phyloP scores from a whole-genome alignment of 1,140 invertebrate genomes.

The Andrena cerasifolii region DNA sequence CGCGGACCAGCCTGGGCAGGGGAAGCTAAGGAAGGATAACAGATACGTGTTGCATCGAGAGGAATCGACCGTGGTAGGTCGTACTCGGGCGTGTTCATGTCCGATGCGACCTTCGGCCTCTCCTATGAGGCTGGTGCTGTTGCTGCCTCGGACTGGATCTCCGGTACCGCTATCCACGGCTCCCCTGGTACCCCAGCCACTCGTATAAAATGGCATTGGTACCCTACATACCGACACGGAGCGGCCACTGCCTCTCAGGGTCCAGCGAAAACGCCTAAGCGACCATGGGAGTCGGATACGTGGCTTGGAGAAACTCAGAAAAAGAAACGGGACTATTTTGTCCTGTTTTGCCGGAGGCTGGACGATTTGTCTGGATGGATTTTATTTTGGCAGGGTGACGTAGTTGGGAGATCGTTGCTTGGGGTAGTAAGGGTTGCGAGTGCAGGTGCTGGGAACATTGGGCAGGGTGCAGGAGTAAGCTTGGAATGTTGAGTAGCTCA shows the following conservation, averaged over 20 bases:
- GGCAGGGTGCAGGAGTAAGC: too few relatives aligned
- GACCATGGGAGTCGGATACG: neutral
- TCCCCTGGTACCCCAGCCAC: conserved; percentile 11
- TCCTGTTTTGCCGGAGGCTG: too few relatives aligned
- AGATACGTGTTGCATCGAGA: conserved; percentile 59
- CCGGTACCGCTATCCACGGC: conserved; percentile 67
- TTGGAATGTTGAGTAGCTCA: too few relatives aligned
- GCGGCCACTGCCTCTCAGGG: neutral
- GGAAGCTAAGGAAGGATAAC: conserved; percentile 44
- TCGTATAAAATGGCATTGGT: conserved; percentile 70
- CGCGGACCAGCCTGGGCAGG: conserved; percentile 21
- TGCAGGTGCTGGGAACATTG: too few relatives aligned
- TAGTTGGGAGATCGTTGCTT: too few relatives aligned
- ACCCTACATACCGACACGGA: conserved; percentile 69
- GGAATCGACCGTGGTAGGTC: conserved; percentile 65
- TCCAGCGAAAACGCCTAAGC: neutral
- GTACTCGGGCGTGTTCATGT: conserved; percentile 71
- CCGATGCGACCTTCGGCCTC: conserved; percentile 71
- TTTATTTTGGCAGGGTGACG: too few relatives aligned
- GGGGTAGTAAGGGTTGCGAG: too few relatives aligned
- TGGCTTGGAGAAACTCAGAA: too few relatives aligned
- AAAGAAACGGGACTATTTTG: too few relatives aligned
- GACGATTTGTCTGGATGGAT: too few relatives aligned
- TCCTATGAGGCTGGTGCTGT: conserved; percentile 58
- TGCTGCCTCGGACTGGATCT: conserved; percentile 63